Conservation (phyloP, 2,888 invertebrate genomes). For the Artemia sinica region DNA sequence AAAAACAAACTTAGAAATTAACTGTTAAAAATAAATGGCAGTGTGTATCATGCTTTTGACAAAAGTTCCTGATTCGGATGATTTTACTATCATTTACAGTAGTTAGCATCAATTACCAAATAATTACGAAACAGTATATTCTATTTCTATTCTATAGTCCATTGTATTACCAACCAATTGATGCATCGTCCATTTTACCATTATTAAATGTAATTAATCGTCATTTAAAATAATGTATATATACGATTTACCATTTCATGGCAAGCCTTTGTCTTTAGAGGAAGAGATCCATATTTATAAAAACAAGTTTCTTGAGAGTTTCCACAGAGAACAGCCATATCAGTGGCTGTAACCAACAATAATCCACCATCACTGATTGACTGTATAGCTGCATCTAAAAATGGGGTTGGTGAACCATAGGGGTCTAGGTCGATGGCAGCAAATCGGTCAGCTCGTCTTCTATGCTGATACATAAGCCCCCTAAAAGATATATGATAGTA, state of each 20-base stretch:
- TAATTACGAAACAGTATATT: not conserved
- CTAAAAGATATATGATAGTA: too few species aligned
- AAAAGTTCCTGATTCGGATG: too few species aligned
- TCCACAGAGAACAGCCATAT: conserved; percentile 88
- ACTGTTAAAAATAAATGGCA: too few species aligned
- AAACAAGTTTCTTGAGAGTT: conserved; percentile 85
- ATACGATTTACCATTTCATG: conserved; percentile 70
- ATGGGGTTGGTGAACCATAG: conserved; percentile 83
- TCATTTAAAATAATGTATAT: conserved; percentile 6
- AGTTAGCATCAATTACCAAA: too few species aligned
- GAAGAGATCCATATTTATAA: conserved; percentile 78
- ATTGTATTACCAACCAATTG: not conserved
- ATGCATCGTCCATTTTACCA: not conserved
- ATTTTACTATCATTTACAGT: too few species aligned
- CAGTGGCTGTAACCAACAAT: conserved; percentile 86
- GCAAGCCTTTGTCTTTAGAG: conserved; percentile 64
- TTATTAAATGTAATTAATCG: conserved; percentile 4
- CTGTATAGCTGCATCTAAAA: conserved; percentile 68
- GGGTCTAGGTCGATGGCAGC: conserved; percentile 90
- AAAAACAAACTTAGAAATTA: too few species aligned
- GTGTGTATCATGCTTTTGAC: too few species aligned
- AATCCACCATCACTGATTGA: conserved; percentile 63
- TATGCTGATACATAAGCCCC: conserved; percentile 64
- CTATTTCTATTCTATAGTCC: not conserved
- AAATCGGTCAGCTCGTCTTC: conserved; percentile 47